Evolutionary conservation across 2,888 invertebrate species (phyloP).

Genomic region (Erebia aethiops): DNA sequence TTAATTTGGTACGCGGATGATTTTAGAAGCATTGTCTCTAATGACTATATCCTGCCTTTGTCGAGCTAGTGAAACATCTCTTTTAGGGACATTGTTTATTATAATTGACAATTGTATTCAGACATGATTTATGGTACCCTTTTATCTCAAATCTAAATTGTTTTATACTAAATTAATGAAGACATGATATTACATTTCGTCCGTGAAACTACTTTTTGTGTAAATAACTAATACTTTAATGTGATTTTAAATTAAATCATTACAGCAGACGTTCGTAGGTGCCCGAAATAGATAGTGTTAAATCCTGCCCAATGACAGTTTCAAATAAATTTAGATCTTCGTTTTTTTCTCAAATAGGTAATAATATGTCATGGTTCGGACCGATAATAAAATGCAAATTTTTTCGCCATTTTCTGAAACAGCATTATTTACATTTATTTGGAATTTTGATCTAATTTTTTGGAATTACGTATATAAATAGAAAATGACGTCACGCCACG

Average conservation of each 20-base stretch:
- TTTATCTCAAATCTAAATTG: conserved; percentile 35
- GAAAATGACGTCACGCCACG: too few relatives aligned
- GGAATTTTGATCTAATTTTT: too few relatives aligned
- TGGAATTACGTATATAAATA: too few relatives aligned
- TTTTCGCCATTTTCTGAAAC: too few relatives aligned
- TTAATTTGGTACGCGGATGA: too few relatives aligned
- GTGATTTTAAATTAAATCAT: neutral
- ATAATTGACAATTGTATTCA: conserved; percentile 39
- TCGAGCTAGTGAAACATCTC: conserved; percentile 18
- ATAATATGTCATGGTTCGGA: too few relatives aligned
- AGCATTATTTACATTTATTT: too few relatives aligned
- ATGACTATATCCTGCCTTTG: neutral
- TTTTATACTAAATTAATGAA: conserved; percentile 32
- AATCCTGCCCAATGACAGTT: neutral
- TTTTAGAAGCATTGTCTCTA: too few relatives aligned
- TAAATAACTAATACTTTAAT: conserved; percentile 17
- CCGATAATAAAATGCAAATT: too few relatives aligned
- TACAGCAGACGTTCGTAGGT: neutral
- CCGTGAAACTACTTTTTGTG: conserved; percentile 26
- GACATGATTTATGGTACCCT: conserved; percentile 28
- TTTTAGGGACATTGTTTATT: conserved; percentile 29
- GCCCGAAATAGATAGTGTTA: neutral
- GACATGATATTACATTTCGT: conserved; percentile 24
- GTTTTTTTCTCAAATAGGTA: too few relatives aligned
- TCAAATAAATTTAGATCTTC: too few relatives aligned